Percentiles rank a stretch among this genome's conserved stretches.
Evolutionary conservation across 2,888 invertebrate genomes (phyloP).

Genomic region (Apoderus coryli): DNA sequence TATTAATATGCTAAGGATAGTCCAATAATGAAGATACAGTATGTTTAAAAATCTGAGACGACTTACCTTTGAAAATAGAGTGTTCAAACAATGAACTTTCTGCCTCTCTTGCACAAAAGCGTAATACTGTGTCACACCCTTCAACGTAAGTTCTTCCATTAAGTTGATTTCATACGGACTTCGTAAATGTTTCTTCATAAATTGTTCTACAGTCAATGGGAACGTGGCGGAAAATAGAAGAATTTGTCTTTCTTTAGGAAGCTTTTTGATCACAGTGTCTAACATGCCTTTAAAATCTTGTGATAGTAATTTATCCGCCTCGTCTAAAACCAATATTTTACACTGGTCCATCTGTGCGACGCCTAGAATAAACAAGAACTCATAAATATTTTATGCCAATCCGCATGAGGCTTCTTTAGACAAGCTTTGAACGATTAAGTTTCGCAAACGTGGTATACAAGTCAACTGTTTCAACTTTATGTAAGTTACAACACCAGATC

Average conservation of each 20-base stretch:
- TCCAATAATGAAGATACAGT: not conserved
- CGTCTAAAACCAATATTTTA: conserved; percentile 93
- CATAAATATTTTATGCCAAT: no score
- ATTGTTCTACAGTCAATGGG: conserved; percentile 94
- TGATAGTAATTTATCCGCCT: conserved; percentile 96
- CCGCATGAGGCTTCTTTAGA: no score
- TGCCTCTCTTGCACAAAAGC: conserved; percentile 99
- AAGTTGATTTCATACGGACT: conserved; percentile 99
- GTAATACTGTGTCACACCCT: conserved; percentile 99
- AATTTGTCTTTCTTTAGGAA: conserved; percentile 94
- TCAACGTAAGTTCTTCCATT: conserved; percentile 98
- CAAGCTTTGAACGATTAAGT: no score
- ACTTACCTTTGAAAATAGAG: conserved; percentile 89
- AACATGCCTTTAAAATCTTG: conserved; percentile 96
- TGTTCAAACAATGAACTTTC: conserved; percentile 99
- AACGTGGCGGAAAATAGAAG: conserved; percentile 98
- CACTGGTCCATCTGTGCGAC: conserved; percentile 78
- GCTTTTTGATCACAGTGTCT: conserved; percentile 87
- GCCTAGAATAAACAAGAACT: conserved; percentile 14
- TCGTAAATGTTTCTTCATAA: conserved; percentile 95
- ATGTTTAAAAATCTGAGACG: conserved; percentile 7
- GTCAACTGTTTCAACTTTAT: no score
- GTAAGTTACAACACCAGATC: no score
- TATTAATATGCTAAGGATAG: conserved; percentile 17
- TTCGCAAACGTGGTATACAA: no score